Percentiles rank a stretch among this genome's conserved stretches.
Conservation (phyloP, 2,888 invertebrate genomes). For the Nephrotoma guestfalica region DNA sequence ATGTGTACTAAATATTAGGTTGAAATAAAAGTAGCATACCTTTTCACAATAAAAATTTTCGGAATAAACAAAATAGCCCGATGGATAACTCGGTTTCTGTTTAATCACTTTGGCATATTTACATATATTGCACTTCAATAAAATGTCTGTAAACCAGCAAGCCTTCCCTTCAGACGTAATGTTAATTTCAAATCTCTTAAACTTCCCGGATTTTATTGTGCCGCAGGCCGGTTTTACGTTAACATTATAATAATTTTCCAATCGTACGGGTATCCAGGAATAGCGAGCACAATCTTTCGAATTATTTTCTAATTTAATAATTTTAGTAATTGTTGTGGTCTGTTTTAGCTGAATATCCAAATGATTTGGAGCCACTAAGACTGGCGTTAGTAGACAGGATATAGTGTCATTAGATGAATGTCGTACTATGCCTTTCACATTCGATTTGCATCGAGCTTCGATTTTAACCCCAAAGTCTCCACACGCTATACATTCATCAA, state of each 20-base stretch:
- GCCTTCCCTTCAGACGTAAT: background rate
- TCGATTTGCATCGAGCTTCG: background rate
- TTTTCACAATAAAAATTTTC: background rate
- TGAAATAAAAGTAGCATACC: background rate
- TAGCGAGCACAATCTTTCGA: background rate
- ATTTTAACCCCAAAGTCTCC: background rate
- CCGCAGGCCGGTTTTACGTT: background rate
- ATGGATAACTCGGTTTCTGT: background rate
- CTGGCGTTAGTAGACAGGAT: background rate
- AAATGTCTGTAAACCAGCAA: background rate
- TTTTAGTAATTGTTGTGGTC: background rate
- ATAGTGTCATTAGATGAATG: background rate
- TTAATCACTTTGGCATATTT: background rate
- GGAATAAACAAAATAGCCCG: background rate
- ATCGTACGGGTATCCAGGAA: background rate
- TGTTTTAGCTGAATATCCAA: background rate
- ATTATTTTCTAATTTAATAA: background rate
- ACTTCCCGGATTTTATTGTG: background rate
- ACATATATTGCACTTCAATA: background rate
- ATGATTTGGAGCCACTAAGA: background rate
- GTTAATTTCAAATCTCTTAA: background rate
- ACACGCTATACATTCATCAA: background rate
- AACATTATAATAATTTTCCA: background rate
- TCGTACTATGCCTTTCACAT: background rate
- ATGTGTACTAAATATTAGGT: background rate